These are phyloP conservation scores for Drosophila yakuba DNA, from an alignment of 1,140 invertebrate genomes.

Conservation along the genomic window DNA sequence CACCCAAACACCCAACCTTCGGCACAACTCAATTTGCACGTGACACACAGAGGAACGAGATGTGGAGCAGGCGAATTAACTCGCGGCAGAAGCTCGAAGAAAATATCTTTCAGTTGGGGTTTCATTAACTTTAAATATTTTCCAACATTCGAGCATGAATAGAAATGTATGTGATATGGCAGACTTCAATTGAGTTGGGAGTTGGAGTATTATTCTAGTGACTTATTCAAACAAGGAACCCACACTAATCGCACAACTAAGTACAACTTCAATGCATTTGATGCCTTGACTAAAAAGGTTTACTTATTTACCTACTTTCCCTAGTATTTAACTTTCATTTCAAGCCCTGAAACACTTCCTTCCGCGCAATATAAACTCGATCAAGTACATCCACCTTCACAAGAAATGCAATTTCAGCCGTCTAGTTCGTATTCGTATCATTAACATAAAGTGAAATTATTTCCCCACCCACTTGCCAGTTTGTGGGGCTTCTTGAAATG, in stretches of 20 bases:
- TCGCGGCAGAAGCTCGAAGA: slow-evolving; percentile 25
- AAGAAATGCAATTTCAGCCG: slow-evolving; percentile 40
- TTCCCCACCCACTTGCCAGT: slow-evolving; percentile 5
- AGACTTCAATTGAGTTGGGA: too few relatives aligned
- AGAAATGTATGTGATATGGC: too few relatives aligned
- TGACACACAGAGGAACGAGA: slow-evolving; percentile 58
- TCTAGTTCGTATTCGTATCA: slow-evolving; percentile 29
- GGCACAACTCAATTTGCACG: slow-evolving; percentile 78
- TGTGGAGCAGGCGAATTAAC: slow-evolving; percentile 57
- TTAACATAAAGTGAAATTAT: slow-evolving; percentile 24
- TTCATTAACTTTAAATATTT: too few relatives aligned
- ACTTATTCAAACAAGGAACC: too few relatives aligned
- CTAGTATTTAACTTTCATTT: too few relatives aligned
- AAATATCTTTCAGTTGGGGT: not conserved
- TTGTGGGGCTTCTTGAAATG: slow-evolving; percentile 28
- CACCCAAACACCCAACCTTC: not conserved
- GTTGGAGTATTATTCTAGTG: too few relatives aligned
- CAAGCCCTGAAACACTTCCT: slow-evolving; percentile 4
- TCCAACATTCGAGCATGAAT: too few relatives aligned
- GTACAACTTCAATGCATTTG: too few relatives aligned
- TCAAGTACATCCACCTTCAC: slow-evolving; percentile 20
- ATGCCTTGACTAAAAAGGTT: too few relatives aligned
- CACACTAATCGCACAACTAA: too few relatives aligned
- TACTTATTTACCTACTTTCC: too few relatives aligned
- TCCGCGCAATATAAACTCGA: slow-evolving; percentile 5